phyloP scores from a whole-genome alignment of 2,888 invertebrate species.

The Andrena praecox region DNA sequence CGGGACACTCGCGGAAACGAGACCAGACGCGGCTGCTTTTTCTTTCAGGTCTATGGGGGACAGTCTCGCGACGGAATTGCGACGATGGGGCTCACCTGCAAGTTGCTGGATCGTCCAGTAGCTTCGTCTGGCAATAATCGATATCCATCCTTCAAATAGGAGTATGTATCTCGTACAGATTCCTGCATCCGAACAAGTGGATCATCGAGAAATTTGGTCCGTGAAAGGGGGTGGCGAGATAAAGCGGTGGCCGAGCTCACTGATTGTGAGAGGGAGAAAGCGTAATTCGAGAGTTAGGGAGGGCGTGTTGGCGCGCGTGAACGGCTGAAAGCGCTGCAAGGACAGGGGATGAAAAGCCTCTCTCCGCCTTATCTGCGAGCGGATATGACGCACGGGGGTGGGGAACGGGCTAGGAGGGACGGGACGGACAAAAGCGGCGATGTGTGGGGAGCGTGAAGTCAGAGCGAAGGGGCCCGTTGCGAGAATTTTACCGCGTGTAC shows the following conservation, averaged over 20 bases:
- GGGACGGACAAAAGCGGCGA: conserved; percentile 45
- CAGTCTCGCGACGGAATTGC: conserved; percentile 2
- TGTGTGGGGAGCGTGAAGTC: conserved; percentile 64
- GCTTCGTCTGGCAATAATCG: too few relatives aligned
- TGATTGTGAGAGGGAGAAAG: conserved; percentile 22
- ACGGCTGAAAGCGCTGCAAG: conserved; percentile 24
- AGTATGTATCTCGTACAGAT: neutral
- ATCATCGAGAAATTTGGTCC: conserved; percentile 32
- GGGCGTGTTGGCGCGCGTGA: conserved; percentile 1
- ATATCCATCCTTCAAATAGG: neutral
- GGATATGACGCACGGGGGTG: conserved; percentile 46
- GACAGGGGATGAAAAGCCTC: conserved; percentile 42
- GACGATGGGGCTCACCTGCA: neutral
- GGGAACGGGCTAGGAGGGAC: neutral
- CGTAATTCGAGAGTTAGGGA: conserved; percentile 18
- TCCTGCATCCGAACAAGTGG: neutral
- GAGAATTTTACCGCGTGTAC: conserved; percentile 64
- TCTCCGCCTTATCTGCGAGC: conserved; percentile 57
- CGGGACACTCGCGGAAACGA: conserved; percentile 13
- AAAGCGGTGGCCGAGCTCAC: conserved; percentile 31
- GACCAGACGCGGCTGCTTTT: neutral
- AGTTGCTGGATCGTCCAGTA: too few relatives aligned
- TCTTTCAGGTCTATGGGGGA: neutral
- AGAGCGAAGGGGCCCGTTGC: conserved; percentile 56
- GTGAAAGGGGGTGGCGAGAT: neutral